These are phyloP conservation scores for Camelus bactrianus DNA, from an alignment of 2,113 vertebrate genomes.

Conservation along the genomic window DNA sequence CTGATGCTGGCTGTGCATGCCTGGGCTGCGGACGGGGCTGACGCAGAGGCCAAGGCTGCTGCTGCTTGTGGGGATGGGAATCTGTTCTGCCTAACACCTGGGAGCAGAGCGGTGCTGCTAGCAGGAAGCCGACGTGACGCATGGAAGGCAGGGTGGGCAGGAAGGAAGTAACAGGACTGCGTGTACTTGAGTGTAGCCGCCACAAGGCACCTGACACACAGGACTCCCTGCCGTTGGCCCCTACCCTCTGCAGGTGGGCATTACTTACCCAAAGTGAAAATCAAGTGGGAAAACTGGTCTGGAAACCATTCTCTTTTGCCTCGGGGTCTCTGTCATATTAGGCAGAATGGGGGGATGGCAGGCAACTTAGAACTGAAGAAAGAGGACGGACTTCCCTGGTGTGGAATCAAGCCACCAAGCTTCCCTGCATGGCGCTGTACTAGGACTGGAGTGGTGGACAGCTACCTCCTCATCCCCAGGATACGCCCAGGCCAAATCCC, in stretches of 20 bases:
- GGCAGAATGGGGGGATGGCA: background rate
- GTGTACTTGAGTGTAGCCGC: background rate
- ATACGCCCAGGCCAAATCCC: background rate
- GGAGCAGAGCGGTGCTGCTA: background rate
- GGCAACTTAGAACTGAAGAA: background rate
- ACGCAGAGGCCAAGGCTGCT: background rate
- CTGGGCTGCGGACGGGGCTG: background rate
- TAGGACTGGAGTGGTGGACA: background rate
- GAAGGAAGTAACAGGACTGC: background rate
- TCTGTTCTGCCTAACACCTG: background rate
- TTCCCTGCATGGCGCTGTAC: background rate
- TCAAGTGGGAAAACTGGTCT: background rate
- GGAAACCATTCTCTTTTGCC: background rate
- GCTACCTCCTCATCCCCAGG: background rate
- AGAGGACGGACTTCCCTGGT: background rate
- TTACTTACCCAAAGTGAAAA: background rate
- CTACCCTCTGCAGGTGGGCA: background rate
- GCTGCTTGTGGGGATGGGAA: background rate
- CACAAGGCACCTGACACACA: background rate
- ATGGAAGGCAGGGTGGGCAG: background rate
- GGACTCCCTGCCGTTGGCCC: background rate
- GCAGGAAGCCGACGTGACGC: background rate
- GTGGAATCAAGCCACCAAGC: background rate
- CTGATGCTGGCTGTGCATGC: background rate
- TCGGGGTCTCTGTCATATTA: background rate